Base-by-base conservation (phyloP, 2,113 vertebrate species). In the Chloropsis hardwickii region DNA sequence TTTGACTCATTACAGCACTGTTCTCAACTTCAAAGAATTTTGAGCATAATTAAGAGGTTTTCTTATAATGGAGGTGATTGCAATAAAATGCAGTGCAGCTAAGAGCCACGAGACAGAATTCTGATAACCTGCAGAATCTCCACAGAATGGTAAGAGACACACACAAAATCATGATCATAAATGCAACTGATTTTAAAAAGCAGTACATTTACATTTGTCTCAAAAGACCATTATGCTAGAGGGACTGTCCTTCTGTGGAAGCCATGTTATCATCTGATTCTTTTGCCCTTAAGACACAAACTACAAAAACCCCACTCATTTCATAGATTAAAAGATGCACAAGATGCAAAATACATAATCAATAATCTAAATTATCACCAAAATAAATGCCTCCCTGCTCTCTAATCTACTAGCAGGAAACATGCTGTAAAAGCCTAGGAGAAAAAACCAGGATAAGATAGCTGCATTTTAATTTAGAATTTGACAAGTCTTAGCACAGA, bases 1-100 rank as follows among this genome's bases (percentile, higher is more conserved):
- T 83, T 91, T 10, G 15, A 85, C 48, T 91, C 84, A 91, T 74
- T 90, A 73, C 37, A 90, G 42, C 57, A 45, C 51, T 47, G 10
- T 51, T 94, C 84, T 94, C 44, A 72, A 65, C 81, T 94, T 94
- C 88, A 95, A 94, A 93, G 88, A 29, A 61, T 82, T 95, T 81
- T 56, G 64, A 82, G 58, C 79, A 90, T 90, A 96, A 95, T 96
- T 90, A 97, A 91, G 69, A 83, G 21, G 5, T 62, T 95, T 88
- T 73, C 56, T 58, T 87, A 54, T 42, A 69, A 93, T 12, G 73
- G 92, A 89, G 66, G 74, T 90, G 66, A 89, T 48, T 54, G n/a
- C 37, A 89, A 92, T 48, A 86, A 81, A 84, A 81, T 17, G 51
- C 37, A 64, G 48, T 45, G 33, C 37, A 73, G 58, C 48, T 71